phyloP scores from a whole-genome alignment of 35 echinoderm and acorn worm species.

The Strongylocentrotus purpuratus region DNA sequence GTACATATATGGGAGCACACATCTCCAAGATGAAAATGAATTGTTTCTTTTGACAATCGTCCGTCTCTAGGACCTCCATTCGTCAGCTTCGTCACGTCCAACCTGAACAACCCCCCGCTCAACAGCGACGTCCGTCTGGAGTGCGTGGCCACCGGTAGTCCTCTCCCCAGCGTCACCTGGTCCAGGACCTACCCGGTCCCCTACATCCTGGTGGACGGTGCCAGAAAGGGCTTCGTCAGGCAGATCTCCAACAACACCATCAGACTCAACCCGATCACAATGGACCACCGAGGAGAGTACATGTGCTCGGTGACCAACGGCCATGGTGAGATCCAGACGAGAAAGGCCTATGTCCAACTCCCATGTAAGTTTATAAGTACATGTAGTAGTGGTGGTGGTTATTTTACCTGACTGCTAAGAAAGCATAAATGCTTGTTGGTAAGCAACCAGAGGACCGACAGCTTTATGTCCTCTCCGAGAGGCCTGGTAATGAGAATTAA shows the following conservation, averaged over 20 bases:
- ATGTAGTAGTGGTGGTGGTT: too few species aligned
- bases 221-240: conserved; percentile 23
- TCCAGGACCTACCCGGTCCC: background rate
- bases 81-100: background rate
- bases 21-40: too few species aligned
- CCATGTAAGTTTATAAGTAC: conserved; percentile 13
- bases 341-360: background rate
- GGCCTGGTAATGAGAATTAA: too few species aligned
- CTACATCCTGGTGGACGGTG: conserved; percentile 3
- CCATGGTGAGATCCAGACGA: background rate
- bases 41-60: background rate
- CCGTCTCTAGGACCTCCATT: background rate
- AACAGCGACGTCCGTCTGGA: conserved; percentile 20
- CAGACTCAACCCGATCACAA: background rate
- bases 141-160: background rate
- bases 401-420: too few species aligned
- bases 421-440: too few species aligned
- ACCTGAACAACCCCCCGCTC: background rate
- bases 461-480: too few species aligned
- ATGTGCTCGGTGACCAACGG: conserved; percentile 28
- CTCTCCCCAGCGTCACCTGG: conserved; percentile 21
- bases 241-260: background rate
- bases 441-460: too few species aligned
- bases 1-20: too few species aligned
- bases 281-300: conserved; percentile 11